phyloP scores from a whole-genome alignment of 2,797 vertebrate species.

The Intellagama lesueurii region DNA sequence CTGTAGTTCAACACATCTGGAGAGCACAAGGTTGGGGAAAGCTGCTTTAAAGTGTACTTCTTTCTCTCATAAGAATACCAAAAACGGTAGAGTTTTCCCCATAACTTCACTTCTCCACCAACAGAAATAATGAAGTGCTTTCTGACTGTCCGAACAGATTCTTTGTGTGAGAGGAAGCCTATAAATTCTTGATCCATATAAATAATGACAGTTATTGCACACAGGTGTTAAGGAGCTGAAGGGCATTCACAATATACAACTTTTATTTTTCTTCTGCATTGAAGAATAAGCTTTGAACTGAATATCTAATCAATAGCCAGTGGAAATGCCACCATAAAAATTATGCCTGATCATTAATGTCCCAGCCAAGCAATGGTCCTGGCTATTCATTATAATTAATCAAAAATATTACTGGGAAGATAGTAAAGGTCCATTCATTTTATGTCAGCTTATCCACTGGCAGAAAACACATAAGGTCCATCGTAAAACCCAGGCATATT shows the following conservation, averaged over 20 bases:
- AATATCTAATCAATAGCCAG: conserved; percentile 5
- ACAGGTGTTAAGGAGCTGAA: background rate
- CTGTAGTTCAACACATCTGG: background rate
- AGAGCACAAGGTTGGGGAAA: background rate
- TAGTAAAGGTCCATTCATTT: conserved; percentile 9
- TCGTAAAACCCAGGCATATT: background rate
- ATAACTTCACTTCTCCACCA: background rate
- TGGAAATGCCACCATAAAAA: conserved; percentile 18
- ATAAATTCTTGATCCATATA: background rate
- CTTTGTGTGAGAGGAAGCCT: background rate
- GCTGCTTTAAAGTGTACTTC: background rate
- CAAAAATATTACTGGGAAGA: background rate
- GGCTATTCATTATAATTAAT: conserved; percentile 28
- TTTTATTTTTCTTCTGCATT: conserved; percentile 4
- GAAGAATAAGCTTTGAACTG: conserved; percentile 6
- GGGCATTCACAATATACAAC: background rate
- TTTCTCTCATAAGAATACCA: background rate
- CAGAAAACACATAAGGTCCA: background rate
- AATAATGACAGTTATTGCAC: conserved; percentile 13
- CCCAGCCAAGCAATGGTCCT: background rate
- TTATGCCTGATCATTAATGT: background rate
- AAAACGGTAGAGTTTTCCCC: background rate
- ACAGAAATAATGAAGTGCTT: background rate
- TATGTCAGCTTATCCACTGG: background rate
- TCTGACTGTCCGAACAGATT: background rate